These are phyloP conservation scores for Laticauda laticaudata DNA, from an alignment of 2,113 vertebrate genomes.

Conservation along the genomic window DNA sequence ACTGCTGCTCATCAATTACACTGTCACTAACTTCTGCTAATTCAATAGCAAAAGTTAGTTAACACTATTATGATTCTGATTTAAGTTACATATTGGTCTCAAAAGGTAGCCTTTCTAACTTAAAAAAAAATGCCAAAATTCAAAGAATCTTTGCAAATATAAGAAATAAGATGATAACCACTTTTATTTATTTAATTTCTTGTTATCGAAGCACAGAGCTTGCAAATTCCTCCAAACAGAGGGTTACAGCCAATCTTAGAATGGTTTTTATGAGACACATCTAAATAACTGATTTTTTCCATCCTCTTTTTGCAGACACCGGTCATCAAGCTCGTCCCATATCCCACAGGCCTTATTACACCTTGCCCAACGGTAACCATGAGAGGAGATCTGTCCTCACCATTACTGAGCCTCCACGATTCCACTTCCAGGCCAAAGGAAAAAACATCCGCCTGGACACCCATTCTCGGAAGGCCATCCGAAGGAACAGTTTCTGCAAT, in stretches of 20 bases:
- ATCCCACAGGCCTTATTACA: constrained; percentile 86
- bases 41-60: not conserved
- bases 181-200: not conserved
- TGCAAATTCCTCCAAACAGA: fast-evolving
- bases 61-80: not conserved
- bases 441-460: constrained; percentile 93
- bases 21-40: not conserved
- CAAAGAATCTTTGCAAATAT: not conserved
- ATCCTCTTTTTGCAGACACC: constrained; percentile 73
- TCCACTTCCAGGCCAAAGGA: constrained; percentile 94
- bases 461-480: constrained; percentile 87
- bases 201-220: not conserved
- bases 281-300: not conserved
- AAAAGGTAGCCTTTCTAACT: not conserved
- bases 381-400: constrained; percentile 80
- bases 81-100: not conserved
- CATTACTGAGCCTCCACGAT: constrained; percentile 82
- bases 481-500: constrained; percentile 97
- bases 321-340: constrained; percentile 83
- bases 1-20: not conserved
- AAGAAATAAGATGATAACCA: not conserved
- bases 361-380: constrained; percentile 78
- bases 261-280: fast-evolving
- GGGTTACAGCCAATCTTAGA: fast-evolving
- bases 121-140: not conserved